Conservation (phyloP, 2,797 vertebrate species). For the Octomys mimax region DNA sequence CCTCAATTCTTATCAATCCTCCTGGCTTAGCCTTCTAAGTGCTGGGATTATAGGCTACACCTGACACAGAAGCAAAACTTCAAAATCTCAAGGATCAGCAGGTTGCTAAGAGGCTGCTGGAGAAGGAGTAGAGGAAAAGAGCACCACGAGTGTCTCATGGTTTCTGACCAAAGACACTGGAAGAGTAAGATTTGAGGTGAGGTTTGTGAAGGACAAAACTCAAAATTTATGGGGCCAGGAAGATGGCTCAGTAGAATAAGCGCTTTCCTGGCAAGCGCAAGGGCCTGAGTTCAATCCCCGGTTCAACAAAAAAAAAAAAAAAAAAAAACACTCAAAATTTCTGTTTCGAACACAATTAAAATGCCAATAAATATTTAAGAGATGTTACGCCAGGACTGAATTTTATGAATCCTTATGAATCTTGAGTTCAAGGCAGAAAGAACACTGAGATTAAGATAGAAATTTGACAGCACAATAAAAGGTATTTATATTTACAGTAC, state of each 20-base stretch:
- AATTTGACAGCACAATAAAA: not conserved
- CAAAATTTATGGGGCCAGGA: not conserved
- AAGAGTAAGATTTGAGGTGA: not conserved
- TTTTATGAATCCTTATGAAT: not conserved
- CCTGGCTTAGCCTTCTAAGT: not conserved
- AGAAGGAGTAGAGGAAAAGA: not conserved
- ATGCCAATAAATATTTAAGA: not conserved
- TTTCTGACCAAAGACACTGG: not conserved
- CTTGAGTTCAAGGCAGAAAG: not conserved
- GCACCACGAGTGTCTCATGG: not conserved
- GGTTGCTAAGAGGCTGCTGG: not conserved
- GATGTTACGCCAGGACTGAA: not conserved
- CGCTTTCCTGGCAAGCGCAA: too few relatives aligned
- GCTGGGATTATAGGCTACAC: not conserved
- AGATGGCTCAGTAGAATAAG: too few relatives aligned
- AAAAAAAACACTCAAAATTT: not conserved
- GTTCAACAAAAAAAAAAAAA: too few relatives aligned
- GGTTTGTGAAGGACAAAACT: not conserved
- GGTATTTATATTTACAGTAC: not conserved
- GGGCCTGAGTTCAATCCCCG: too few relatives aligned
- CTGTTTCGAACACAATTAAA: not conserved
- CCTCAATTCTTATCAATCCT: not conserved
- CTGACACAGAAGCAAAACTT: not conserved
- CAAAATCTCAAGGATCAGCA: not conserved
- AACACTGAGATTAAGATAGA: not conserved